Percentiles rank a stretch among this genome's conserved stretches.
phyloP scores from a whole-genome alignment of 2,113 vertebrate genomes.

The Perognathus longimembris region DNA sequence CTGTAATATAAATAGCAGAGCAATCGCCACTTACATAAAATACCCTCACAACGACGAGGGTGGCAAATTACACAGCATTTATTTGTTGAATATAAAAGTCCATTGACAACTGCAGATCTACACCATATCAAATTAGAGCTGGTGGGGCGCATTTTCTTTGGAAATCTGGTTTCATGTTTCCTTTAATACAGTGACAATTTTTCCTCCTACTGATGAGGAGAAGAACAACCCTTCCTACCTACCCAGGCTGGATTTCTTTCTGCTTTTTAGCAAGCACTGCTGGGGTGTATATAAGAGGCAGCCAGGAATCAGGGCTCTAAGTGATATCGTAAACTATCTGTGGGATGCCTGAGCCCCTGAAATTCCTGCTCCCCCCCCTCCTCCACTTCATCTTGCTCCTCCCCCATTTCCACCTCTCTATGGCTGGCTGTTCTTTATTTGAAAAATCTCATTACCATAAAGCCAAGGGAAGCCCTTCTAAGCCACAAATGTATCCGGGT shows the following conservation, averaged over 20 bases:
- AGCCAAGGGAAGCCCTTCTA: background rate
- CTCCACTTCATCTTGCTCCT: background rate
- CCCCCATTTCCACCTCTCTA: background rate
- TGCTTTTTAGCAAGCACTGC: conserved; percentile 22
- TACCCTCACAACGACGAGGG: conserved; percentile 57
- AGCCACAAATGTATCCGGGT: background rate
- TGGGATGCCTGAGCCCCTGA: background rate
- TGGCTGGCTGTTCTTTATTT: conserved; percentile 47
- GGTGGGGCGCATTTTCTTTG: conserved; percentile 53
- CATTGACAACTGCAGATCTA: conserved; percentile 57
- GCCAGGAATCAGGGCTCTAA: conserved; percentile 11
- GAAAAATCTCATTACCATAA: conserved; percentile 55
- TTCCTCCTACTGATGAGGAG: conserved; percentile 59
- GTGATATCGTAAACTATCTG: conserved; percentile 28
- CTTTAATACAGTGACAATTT: conserved; percentile 66
- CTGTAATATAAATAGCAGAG: background rate
- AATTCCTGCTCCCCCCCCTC: background rate
- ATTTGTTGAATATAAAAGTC: conserved; percentile 76
- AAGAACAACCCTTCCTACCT: conserved; percentile 6
- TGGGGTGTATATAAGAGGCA: conserved; percentile 28
- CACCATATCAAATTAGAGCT: conserved; percentile 14
- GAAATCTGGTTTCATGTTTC: conserved; percentile 70
- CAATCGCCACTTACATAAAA: conserved; percentile 73
- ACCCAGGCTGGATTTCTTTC: conserved; percentile 25
- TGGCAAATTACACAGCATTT: conserved; percentile 72